Evolutionary conservation across 64 coral and sea anemone species (phyloP), one percentile per base, ranked within the genome.

Genomic region (Orbicella faveolata): DNA sequence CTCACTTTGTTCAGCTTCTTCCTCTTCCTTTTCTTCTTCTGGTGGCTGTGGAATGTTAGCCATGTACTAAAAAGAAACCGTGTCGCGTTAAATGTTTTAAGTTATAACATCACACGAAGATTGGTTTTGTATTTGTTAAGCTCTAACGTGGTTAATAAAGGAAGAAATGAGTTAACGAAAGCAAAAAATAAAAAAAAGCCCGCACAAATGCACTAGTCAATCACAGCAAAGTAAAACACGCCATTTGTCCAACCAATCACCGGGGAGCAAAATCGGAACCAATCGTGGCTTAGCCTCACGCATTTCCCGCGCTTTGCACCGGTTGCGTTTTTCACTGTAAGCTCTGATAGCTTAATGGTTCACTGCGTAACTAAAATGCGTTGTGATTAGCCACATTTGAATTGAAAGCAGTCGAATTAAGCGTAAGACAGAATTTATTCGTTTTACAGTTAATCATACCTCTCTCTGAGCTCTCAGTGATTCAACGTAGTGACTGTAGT

Each of bases 21-120:
- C 80, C 18, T 77, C 74, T 41, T 59, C 80, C 52, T 77, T 88
- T 41, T 88, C 75, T 44, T 84, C 88, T 52, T 87, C 77, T 74
- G 97, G 97, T 75, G 97, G 97, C 63, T 94, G 77, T 66, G 97
- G 97, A 15, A 99, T 94, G 20, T 52, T 76, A n/a, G n/a, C n/a
- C 23, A 88, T 65, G 35, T 88, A 61, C 90, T 91, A 30, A 30
- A 83, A 74, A 61, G 72, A 61, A 74, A 12, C 10, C 10, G 55
- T 15, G 15, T 59, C 1, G 10, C 9, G 55, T 59, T 59, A 15
- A 59, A 59, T 59, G 11, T 16, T 59, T 16, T 14, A 59, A 12
- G 15, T 59, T 0, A 59, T 48, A 6, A 59, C 55, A 59, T 2
- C 6, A 59, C 15, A 11, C 0, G 55, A 14, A 0, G 1, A 13